Evolutionary conservation across 2,113 vertebrate genomes (phyloP), one percentile per base, ranked within the genome.

Genomic region (Pleuronectes platessa): DNA sequence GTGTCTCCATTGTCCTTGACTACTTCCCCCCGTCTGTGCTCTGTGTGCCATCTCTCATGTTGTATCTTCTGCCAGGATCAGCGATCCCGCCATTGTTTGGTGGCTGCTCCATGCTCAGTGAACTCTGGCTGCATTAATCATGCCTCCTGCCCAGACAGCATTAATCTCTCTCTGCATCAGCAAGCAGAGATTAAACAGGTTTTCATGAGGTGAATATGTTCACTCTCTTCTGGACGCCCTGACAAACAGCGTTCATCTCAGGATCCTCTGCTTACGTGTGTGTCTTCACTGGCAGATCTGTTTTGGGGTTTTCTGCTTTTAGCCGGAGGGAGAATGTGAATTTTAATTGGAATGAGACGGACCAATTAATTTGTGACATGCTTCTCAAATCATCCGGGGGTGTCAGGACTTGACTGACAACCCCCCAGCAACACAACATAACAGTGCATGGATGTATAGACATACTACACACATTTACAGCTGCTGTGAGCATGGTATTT

Each of bases 61-160:
- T 66, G 68, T 78, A 88, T 90, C 84, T 85, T 55, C n/a, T 54
- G 83, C 79, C 80, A 76, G 74, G 73, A 92, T 88, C 86, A 81
- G 79, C 68, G 26, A 70, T 78, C 71, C 70, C 65, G 76, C 65
- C 63, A 76, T 86, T 90, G 86, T 92, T 93, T 89, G 78, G 79
- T 67, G 79, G 74, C 71, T 77, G 71, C 74, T 71, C 84, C 74
- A 74, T 40, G 73, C 54, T 84, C 68, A 0, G 61, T 64, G 68
- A 81, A 74, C 72, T 80, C 85, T 60, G 74, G 79, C 78, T 76
- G 89, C 77, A 82, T 93, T 92, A 92, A 93, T 91, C 88, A 87
- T 67, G 76, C 65, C 73, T 92, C 63, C 56, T 67, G 80, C 71
- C 77, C 81, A 88, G 89, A 86, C 88, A 59, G 62, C 76, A 87